A percentile compares a stretch with the other conserved stretches of the same genome.
Conservation (phyloP, 2,797 vertebrate genomes). For the Phrynocephalus guinanensis region DNA sequence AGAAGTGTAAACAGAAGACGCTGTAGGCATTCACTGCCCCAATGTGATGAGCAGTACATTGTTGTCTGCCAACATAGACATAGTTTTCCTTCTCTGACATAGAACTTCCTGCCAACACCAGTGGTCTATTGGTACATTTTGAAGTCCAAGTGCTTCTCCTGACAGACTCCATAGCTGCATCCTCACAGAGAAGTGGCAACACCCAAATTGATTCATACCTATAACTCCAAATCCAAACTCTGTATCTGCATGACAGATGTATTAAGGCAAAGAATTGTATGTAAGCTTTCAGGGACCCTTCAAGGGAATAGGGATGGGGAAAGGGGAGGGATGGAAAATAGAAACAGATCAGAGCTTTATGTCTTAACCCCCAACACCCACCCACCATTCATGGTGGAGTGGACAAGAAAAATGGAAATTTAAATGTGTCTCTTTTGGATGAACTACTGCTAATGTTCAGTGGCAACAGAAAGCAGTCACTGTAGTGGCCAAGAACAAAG, state of each 20-base stretch:
- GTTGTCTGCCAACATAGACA: background rate
- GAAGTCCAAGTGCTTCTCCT: background rate
- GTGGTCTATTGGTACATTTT: background rate
- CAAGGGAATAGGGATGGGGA: too few species aligned
- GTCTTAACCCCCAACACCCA: too few species aligned
- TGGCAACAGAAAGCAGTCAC: too few species aligned
- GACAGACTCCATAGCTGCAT: background rate
- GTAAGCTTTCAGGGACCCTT: too few species aligned
- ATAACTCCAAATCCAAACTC: background rate
- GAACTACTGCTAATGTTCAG: too few species aligned
- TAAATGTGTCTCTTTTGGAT: too few species aligned
- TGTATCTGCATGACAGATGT: background rate
- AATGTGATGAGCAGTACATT: background rate
- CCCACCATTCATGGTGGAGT: too few species aligned
- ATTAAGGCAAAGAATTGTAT: background rate
- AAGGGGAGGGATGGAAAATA: too few species aligned
- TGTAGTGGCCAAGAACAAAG: too few species aligned
- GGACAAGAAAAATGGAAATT: too few species aligned
- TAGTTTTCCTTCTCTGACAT: background rate
- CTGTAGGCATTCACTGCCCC: background rate
- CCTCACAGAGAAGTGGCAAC: background rate
- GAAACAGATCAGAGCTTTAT: too few species aligned
- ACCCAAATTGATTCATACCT: background rate
- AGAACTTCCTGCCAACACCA: background rate
- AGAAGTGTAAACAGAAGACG: background rate